Evolutionary conservation across 2,797 vertebrate genomes (phyloP), one percentile per base, ranked within the genome.

Genomic region (Alectoris magna): DNA sequence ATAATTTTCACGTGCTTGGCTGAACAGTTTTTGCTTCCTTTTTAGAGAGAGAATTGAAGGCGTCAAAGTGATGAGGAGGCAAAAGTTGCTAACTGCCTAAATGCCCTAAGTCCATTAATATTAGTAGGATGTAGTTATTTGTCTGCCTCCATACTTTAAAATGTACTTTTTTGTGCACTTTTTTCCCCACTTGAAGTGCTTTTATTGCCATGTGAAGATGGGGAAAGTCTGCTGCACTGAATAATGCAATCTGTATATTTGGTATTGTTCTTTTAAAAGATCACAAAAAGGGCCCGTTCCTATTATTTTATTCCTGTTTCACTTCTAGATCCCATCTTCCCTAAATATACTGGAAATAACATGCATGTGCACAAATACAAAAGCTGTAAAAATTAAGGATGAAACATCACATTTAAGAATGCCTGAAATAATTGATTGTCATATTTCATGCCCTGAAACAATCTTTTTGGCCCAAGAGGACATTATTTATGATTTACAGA

Each of bases 381-480:
- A 14, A 98, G 97, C 98, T 98, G 98, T 98, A 98, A 99, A 77
- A 86, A 59, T n/a, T 41, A 67, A 75, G 39, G 27, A 31, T n/a
- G 46, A 80, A 88, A 23, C 11, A 53, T 38, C 18, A 23, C 12
- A n/a, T 64, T 77, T 83, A 60, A 91, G 36, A 87, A 89, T 89
- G 17, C 10, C 53, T 63, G 14, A 93, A 89, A 70, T 27, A 87
- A 74, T 11, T 55, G 2, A 48, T 58, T 68, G 71, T 31, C 66
- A 66, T 21, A 91, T 91, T 91, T 94, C 59, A 84, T 85, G 92
- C 13, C 44, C 26, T 84, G 38, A 87, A 90, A 71, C 94, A 90
- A 71, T 10, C 44, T 80, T 84, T 90, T 91, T 76, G 67, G 90
- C 90, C 74, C 64, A 90, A 69, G 17, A 87, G 91, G 44, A 82